A percentile compares a stretch with the other conserved stretches of the same genome.
Evolutionary conservation across 2,113 vertebrate species (phyloP).

Genomic region (Lontra canadensis): DNA sequence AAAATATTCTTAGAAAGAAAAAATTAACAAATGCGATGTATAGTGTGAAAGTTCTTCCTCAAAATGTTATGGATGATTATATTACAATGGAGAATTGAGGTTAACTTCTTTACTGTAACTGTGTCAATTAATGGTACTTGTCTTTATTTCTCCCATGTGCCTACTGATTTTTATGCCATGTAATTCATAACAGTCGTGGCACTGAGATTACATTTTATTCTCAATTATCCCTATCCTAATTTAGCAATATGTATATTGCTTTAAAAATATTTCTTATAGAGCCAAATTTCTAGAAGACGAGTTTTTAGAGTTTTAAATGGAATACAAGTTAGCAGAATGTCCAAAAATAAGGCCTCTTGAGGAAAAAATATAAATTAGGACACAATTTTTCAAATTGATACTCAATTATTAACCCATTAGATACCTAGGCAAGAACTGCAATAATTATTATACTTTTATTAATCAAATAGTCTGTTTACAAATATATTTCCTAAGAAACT

Average conservation of each 20-base stretch:
- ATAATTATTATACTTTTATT: not conserved
- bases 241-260: not conserved
- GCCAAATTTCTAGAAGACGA: not conserved
- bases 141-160: conserved; percentile 53
- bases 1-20: not conserved
- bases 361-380: not conserved
- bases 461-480: not conserved
- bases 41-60: not conserved
- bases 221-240: not conserved
- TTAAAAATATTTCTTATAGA: not conserved
- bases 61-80: conserved; percentile 31
- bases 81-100: not conserved
- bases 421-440: not conserved
- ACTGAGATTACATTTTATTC: not conserved
- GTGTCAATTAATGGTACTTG: conserved; percentile 26
- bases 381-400: not conserved
- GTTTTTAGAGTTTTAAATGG: not conserved
- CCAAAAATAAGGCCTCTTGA: not conserved
- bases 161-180: conserved; percentile 31
- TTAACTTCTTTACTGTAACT: conserved; percentile 6
- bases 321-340: not conserved
- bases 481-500: not conserved
- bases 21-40: not conserved
- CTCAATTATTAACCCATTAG: not conserved
- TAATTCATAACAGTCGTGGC: not conserved